Evolutionary conservation across 2,888 invertebrate species (phyloP).

Genomic region (Orchesellides sinensis): DNA sequence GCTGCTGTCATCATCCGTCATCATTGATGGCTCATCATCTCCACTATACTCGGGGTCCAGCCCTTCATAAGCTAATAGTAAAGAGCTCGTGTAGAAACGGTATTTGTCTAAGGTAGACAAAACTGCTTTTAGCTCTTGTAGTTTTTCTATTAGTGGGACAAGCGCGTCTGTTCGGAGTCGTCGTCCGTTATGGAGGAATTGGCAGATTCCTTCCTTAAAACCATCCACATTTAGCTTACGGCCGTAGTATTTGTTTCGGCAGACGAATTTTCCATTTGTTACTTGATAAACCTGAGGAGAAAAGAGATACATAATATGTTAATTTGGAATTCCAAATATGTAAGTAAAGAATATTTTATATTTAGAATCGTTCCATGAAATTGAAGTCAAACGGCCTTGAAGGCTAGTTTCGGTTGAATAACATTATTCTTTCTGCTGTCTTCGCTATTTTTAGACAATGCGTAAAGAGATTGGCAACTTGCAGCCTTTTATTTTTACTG

Average conservation of each 20-base stretch:
- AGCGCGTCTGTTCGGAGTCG: conserved; percentile 77
- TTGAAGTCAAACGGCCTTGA: neutral
- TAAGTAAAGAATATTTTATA: no score
- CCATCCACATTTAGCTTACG: conserved; percentile 78
- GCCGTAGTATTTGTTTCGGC: conserved; percentile 80
- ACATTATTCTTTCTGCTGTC: neutral
- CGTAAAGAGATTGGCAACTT: no score
- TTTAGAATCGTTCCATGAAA: neutral
- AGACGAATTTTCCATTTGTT: conserved; percentile 78
- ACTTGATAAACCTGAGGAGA: conserved; percentile 80
- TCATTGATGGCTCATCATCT: conserved; percentile 51
- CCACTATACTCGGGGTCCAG: conserved; percentile 70
- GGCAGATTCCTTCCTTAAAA: conserved; percentile 78
- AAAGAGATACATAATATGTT: no score
- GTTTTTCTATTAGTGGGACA: conserved; percentile 77
- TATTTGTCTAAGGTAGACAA: conserved; percentile 78
- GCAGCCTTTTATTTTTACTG: no score
- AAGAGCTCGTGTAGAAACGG: conserved; percentile 80
- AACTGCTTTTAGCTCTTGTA: conserved; percentile 77
- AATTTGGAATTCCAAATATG: no score
- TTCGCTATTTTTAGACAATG: neutral
- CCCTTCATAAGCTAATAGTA: conserved; percentile 80
- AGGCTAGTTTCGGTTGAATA: neutral
- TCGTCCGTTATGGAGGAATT: conserved; percentile 79
- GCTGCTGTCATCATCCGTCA: conserved; percentile 52